phyloP scores from a whole-genome alignment of 2,888 invertebrate species.

The Metalampra italica region DNA sequence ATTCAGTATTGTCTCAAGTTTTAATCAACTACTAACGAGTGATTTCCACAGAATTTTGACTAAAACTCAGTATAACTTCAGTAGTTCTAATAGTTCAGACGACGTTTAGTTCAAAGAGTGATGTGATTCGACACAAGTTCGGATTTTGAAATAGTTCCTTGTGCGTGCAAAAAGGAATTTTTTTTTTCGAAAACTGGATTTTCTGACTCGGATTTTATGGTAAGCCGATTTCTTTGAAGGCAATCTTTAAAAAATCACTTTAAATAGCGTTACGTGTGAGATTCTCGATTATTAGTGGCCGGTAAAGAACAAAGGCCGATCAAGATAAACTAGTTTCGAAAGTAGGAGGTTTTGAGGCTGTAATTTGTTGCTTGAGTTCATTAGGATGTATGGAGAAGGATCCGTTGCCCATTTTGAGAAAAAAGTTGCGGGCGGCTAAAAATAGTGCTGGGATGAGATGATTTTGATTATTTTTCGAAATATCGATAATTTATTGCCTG shows the following conservation, averaged over 20 bases:
- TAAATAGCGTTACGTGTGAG: slow-evolving; percentile 2
- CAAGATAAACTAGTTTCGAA: slow-evolving; percentile 54
- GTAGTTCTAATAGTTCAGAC: not conserved
- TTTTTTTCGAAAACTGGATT: slow-evolving; percentile 45
- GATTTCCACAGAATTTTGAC: slow-evolving; percentile 4
- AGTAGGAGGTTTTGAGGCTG: slow-evolving; percentile 39
- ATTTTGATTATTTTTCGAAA: not conserved
- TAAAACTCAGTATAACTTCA: not conserved
- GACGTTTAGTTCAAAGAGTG: too few relatives aligned
- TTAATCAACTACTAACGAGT: slow-evolving; percentile 11
- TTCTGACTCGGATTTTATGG: slow-evolving; percentile 46
- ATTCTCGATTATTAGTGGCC: slow-evolving; percentile 11
- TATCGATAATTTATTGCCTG: too few relatives aligned
- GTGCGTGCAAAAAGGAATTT: slow-evolving; percentile 47
- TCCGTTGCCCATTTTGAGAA: slow-evolving; percentile 35
- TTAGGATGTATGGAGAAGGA: slow-evolving; percentile 36
- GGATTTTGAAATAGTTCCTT: slow-evolving; percentile 28
- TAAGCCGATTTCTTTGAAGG: slow-evolving; percentile 28
- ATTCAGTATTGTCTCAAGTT: slow-evolving; percentile 6
- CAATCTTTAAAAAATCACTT: slow-evolving; percentile 8
- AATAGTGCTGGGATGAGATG: slow-evolving; percentile 25
- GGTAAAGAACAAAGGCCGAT: slow-evolving; percentile 49
- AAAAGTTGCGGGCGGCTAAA: slow-evolving; percentile 40
- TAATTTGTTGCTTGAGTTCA: slow-evolving; percentile 28
- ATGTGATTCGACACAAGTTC: slow-evolving; percentile 12